These are phyloP conservation scores for Diadophis punctatus DNA, from an alignment of 2,113 vertebrate genomes.

Conservation along the genomic window DNA sequence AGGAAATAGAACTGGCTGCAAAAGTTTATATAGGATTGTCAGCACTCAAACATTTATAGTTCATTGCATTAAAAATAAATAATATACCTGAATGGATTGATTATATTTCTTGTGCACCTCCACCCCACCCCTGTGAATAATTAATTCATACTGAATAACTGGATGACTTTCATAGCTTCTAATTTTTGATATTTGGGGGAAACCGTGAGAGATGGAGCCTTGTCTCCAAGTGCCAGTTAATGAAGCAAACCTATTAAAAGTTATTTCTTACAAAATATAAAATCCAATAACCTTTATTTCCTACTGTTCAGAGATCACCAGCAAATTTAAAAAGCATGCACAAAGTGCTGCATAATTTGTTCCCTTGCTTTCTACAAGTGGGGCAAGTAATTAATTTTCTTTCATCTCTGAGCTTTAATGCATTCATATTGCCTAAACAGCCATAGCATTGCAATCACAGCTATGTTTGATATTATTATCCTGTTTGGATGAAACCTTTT, in stretches of 20 bases:
- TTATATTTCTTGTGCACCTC: neutral
- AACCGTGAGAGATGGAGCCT: constrained; percentile 31
- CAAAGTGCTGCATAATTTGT: constrained; percentile 37
- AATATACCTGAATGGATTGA: neutral
- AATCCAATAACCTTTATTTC: constrained; percentile 63
- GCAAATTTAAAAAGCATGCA: constrained; percentile 39
- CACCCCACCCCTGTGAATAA: neutral
- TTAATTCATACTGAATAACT: constrained; percentile 1
- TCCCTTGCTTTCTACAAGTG: constrained; percentile 38
- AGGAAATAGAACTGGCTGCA: neutral
- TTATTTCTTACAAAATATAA: constrained; percentile 56
- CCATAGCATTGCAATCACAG: neutral
- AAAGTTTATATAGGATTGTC: neutral
- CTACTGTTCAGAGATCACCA: constrained; percentile 50
- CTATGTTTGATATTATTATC: neutral
- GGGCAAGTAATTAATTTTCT: neutral
- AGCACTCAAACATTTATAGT: neutral
- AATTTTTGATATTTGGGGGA: constrained; percentile 11
- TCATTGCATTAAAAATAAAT: neutral
- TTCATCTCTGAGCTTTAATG: neutral
- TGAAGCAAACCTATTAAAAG: constrained; percentile 53
- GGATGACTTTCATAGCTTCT: constrained; percentile 35
- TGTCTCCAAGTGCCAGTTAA: constrained; percentile 55
- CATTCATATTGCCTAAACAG: constrained; percentile 41
- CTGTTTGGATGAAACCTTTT: constrained; percentile 18